Percentiles rank a stretch among this genome's conserved stretches.
Evolutionary conservation across 2,888 invertebrate species (phyloP).

Genomic region (Sesia apiformis): DNA sequence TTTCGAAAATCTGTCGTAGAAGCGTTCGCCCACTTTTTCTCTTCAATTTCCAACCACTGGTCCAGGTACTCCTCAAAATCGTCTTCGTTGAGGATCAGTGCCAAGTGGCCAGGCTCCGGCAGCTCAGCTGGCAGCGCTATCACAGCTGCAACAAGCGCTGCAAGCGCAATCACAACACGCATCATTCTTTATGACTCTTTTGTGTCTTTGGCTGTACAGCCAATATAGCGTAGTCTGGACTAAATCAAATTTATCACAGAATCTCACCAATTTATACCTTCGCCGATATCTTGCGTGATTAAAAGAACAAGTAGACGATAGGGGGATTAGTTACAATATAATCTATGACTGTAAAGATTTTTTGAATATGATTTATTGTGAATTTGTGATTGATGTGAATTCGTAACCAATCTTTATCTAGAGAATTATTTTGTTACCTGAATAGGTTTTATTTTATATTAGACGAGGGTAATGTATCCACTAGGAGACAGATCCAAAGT

Average conservation of each 20-base stretch:
- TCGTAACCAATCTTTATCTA: no score
- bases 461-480: no score
- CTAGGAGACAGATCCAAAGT: no score
- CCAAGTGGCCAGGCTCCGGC: conserved; percentile 49
- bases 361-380: no score
- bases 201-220: neutral
- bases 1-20: conserved; percentile 18
- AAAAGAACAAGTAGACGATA: neutral
- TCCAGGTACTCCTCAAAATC: conserved; percentile 65
- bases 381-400: no score
- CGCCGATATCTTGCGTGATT: neutral
- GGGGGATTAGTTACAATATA: neutral
- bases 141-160: conserved; percentile 13
- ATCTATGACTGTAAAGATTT: no score
- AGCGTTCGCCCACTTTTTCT: conserved; percentile 28
- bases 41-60: conserved; percentile 43
- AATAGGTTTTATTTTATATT: no score
- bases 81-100: conserved; percentile 49
- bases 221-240: neutral
- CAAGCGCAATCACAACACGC: neutral
- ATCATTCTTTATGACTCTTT: neutral
- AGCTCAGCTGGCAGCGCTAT: conserved; percentile 15
- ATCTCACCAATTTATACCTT: neutral
- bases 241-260: neutral
- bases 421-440: no score